These are phyloP conservation scores for Capitulum mitella DNA, from an alignment of 2,888 invertebrate genomes.

Conservation along the genomic window DNA sequence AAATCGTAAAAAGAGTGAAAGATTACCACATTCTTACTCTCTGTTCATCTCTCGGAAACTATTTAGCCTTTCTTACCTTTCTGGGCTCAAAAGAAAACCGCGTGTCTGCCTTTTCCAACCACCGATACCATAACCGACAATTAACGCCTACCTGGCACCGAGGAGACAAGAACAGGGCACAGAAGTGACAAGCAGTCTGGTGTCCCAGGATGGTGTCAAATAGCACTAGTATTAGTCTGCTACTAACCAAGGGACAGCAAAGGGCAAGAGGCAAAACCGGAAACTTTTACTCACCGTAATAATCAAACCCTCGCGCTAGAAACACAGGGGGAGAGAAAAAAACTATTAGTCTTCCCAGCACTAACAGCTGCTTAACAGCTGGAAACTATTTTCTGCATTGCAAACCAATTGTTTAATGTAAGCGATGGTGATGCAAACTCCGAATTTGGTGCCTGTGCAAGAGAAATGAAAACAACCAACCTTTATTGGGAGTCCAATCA, in stretches of 20 bases:
- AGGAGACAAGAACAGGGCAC: background rate
- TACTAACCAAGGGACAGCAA: background rate
- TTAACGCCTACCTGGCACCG: background rate
- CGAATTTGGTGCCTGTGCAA: background rate
- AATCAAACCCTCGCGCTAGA: constrained; percentile 21
- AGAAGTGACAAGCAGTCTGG: background rate
- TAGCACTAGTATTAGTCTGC: constrained; percentile 1
- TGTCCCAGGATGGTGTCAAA: background rate
- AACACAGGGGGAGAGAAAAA: background rate
- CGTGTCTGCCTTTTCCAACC: background rate
- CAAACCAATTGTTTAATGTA: background rate
- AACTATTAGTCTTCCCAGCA: background rate
- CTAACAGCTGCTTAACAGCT: too few relatives aligned
- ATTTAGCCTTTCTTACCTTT: background rate
- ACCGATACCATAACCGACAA: background rate
- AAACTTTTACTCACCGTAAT: constrained; percentile 6
- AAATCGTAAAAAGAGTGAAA: too few relatives aligned
- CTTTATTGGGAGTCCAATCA: background rate
- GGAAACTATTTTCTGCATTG: background rate
- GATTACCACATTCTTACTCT: background rate
- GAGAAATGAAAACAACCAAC: background rate
- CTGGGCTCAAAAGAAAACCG: background rate
- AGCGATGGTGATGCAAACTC: background rate
- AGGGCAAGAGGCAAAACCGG: background rate
- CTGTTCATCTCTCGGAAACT: constrained; percentile 2